These are phyloP conservation scores for Apostichopus japonicus DNA, from an alignment of 35 echinoderm and acorn worm genomes.

Conservation along the genomic window DNA sequence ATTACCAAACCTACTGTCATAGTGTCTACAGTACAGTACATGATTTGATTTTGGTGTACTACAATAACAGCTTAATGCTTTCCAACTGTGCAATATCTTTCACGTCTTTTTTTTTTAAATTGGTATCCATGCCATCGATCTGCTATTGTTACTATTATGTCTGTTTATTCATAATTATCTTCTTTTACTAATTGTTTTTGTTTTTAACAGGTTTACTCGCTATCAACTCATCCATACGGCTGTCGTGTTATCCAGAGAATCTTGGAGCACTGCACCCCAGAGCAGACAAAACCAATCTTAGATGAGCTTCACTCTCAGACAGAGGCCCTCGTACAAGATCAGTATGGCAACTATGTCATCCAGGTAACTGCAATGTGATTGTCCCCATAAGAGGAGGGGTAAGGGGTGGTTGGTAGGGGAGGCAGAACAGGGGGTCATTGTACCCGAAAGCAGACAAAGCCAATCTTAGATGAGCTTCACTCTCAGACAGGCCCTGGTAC, in stretches of 20 bases:
- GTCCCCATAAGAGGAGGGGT: neutral
- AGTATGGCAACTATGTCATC: conserved; percentile 99
- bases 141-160: no score
- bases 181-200: neutral
- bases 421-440: conserved; percentile 13
- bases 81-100: no score
- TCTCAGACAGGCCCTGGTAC: conserved; percentile 89
- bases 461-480: conserved; percentile 94
- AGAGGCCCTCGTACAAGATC: conserved; percentile 94
- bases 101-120: no score
- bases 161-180: no score
- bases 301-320: conserved; percentile 97
- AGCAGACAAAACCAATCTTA: conserved; percentile 96
- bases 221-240: conserved; percentile 96
- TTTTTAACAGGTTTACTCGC: conserved; percentile 74
- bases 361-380: conserved; percentile 70
- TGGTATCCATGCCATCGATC: no score
- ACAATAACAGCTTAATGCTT: no score
- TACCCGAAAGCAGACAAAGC: conserved; percentile 94
- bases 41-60: no score
- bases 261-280: conserved; percentile 95
- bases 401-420: neutral
- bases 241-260: conserved; percentile 99
- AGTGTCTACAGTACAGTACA: no score
- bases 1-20: no score